phyloP scores from a whole-genome alignment of 2,888 invertebrate species.

The Ornithoptera alexandrae region DNA sequence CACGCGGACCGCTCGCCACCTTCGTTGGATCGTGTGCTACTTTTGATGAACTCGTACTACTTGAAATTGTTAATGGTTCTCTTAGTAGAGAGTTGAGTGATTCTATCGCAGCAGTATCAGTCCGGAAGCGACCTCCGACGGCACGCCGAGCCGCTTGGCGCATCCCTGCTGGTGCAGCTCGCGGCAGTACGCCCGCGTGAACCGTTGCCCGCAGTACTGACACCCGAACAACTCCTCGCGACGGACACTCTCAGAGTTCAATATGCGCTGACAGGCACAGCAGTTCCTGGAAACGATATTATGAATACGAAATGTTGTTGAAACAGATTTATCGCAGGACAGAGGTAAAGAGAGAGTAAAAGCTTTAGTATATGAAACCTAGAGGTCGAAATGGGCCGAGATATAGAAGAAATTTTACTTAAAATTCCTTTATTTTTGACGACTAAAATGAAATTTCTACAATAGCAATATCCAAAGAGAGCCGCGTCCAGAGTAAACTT shows the following conservation, averaged over 20 bases:
- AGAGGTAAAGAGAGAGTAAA: too few species aligned
- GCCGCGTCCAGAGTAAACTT: too few species aligned
- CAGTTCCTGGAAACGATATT: slow-evolving; percentile 49
- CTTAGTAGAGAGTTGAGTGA: too few species aligned
- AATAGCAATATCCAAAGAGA: too few species aligned
- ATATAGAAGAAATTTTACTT: too few species aligned
- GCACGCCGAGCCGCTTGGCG: slow-evolving; percentile 42
- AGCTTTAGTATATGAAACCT: too few species aligned
- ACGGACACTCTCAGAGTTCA: slow-evolving; percentile 41
- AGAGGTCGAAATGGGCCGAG: too few species aligned
- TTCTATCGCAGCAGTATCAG: slow-evolving; percentile 49
- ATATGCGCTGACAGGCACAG: slow-evolving; percentile 58
- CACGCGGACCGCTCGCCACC: neutral
- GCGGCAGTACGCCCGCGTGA: slow-evolving; percentile 66
- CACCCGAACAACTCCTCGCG: slow-evolving; percentile 48
- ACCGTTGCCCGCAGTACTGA: slow-evolving; percentile 58
- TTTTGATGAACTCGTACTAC: neutral
- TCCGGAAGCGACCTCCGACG: slow-evolving; percentile 45
- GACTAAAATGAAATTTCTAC: too few species aligned
- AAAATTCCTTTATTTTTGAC: too few species aligned
- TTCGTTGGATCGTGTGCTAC: neutral
- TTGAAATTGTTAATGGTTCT: too few species aligned
- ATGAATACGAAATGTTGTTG: too few species aligned
- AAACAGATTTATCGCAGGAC: too few species aligned
- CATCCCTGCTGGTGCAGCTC: slow-evolving; percentile 63